Conservation (phyloP, 1,140 invertebrate genomes). For the Chelonus insularis region DNA sequence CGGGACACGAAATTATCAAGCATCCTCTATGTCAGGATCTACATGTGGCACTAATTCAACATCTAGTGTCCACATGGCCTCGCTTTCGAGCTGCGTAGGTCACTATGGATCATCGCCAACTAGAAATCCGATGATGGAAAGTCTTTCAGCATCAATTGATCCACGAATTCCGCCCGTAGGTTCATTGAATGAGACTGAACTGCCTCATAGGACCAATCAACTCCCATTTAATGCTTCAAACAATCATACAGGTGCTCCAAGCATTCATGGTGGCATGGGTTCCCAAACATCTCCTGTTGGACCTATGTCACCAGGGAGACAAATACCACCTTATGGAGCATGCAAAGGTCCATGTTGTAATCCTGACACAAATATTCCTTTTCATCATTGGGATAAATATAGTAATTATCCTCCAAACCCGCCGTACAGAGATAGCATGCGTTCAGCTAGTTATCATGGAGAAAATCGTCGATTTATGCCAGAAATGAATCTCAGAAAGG, state of each 20-base stretch:
- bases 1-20: constrained; percentile 34
- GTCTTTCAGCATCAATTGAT: constrained; percentile 33
- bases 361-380: constrained; percentile 42
- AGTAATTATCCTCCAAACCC: constrained; percentile 41
- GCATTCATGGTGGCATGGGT: constrained; percentile 23
- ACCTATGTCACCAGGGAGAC: constrained; percentile 36
- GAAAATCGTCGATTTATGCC: constrained; percentile 43
- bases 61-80: constrained; percentile 35
- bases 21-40: constrained; percentile 16
- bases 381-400: constrained; percentile 52
- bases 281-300: constrained; percentile 32
- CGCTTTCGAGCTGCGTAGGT: constrained; percentile 33
- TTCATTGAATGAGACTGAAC: constrained; percentile 38
- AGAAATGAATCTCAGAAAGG: constrained; percentile 47
- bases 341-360: constrained; percentile 54
- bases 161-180: constrained; percentile 31
- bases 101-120: constrained; percentile 34
- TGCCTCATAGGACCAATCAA: constrained; percentile 40
- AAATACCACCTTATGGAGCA: constrained; percentile 37
- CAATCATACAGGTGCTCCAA: constrained; percentile 33
- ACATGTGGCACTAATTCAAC: constrained; percentile 28
- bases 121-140: constrained; percentile 39
- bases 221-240: constrained; percentile 37
- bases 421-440: constrained; percentile 48
- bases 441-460: constrained; percentile 32